These are phyloP conservation scores for Ptychoptera contaminata DNA, from an alignment of 2,888 invertebrate genomes.

Conservation along the genomic window DNA sequence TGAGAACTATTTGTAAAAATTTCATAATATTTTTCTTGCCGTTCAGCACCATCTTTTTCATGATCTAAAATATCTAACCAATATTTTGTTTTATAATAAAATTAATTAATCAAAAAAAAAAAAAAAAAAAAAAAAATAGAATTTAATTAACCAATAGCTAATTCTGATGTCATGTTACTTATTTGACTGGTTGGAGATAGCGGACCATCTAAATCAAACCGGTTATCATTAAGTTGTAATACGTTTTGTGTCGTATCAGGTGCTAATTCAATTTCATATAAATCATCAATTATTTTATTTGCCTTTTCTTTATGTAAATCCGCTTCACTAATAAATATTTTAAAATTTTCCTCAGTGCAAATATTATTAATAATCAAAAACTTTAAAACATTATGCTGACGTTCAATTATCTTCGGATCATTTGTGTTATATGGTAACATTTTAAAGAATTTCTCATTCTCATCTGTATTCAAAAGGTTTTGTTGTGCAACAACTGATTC, in stretches of 20 bases:
- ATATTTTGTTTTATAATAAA: not conserved
- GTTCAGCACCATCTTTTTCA: constrained; percentile 5
- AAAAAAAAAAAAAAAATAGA: not conserved
- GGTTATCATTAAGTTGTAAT: not conserved
- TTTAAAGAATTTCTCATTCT: constrained; percentile 3
- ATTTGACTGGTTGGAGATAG: constrained; percentile 37
- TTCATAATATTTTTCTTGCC: constrained; percentile 29
- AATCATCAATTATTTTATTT: constrained; percentile 22
- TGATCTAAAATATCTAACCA: not conserved
- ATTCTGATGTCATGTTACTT: constrained; percentile 33
- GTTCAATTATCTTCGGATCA: constrained; percentile 22
- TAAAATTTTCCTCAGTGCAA: constrained; percentile 26
- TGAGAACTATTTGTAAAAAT: constrained; percentile 23
- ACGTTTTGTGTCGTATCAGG: not conserved
- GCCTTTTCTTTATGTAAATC: constrained; percentile 26
- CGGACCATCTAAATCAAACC: constrained; percentile 6
- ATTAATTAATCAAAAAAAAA: not conserved
- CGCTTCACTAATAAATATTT: constrained; percentile 26
- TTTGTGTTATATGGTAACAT: constrained; percentile 23
- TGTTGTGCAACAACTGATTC: not conserved
- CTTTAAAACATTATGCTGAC: constrained; percentile 23
- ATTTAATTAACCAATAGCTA: constrained; percentile 34
- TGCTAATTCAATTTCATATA: not conserved
- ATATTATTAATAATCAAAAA: constrained; percentile 27
- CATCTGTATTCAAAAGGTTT: not conserved